Evolutionary conservation across 2,888 invertebrate species (phyloP), one percentile per base, ranked within the genome.

Genomic region (Theretra japonica): DNA sequence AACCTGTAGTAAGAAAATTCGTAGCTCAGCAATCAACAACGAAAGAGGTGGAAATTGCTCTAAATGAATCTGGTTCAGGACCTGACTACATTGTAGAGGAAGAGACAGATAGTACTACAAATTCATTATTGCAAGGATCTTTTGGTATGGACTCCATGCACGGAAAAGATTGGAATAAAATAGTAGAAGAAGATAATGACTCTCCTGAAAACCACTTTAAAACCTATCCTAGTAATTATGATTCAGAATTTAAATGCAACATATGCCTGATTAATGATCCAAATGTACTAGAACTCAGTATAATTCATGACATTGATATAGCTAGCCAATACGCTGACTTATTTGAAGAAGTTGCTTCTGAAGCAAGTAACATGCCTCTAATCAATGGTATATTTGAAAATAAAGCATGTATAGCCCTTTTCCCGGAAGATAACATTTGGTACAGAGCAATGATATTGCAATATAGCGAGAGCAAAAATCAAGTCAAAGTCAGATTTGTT

Each of bases 381-480:
- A 79, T 96, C 11, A 82, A 88, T 25, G 90, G 92, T 11, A 87
- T 94, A 76, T 90, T 80, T 70, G 91, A 88, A 73, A 94, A 95
- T 80, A 92, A 93, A 82, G 95, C 96, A 0, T 98, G 98, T 83
- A 88, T 96, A 73, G 95, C 96, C 50, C 87, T 95, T 65, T 96
- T 95, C 78, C 88, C 91, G 0, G 95, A 95, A 70, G 97, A 97
- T 82, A 90, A 92, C 0, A 80, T 88, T 53, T 98, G 97, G 97
- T 97, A 97, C 84, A 94, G 98, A 74, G 97, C 96, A 0, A 82
- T 93, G 19, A 95, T 98, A 70, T 85, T 95, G 60, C 92, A 95
- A 70, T 89, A 94, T 69, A 91, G 95, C 75, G 83, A 90, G 53
- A 79, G 80, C 0, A 85, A 91, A 23, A 86, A 89, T 7, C 80